Conservation (phyloP, 2,888 invertebrate species). For the Phoenoteleia sp. region DNA sequence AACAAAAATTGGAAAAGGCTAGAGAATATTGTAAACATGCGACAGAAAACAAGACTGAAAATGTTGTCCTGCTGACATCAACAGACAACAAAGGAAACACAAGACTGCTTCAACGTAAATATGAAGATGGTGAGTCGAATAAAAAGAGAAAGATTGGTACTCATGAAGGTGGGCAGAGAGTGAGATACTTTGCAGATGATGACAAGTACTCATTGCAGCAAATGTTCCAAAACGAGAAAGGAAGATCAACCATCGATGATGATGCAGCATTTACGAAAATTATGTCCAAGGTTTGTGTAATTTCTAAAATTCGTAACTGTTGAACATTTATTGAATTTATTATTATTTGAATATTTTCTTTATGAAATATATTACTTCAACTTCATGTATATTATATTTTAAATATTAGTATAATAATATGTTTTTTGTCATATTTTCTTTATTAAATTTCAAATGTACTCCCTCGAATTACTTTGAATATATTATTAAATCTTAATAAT, state of each 20-base stretch:
- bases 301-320: background rate
- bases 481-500: too few relatives aligned
- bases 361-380: too few relatives aligned
- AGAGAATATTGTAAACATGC: conserved; percentile 86
- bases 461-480: too few relatives aligned
- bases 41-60: conserved; percentile 55
- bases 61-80: conserved; percentile 89
- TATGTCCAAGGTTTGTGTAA: conserved; percentile 87
- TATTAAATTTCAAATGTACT: too few relatives aligned
- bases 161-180: conserved; percentile 90
- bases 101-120: conserved; percentile 88
- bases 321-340: background rate
- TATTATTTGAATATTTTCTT: background rate
- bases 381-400: too few relatives aligned
- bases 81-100: conserved; percentile 89
- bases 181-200: conserved; percentile 96
- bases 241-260: conserved; percentile 92
- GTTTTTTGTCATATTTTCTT: too few relatives aligned
- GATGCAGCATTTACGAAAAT: conserved; percentile 93
- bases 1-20: conserved; percentile 91
- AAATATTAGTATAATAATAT: too few relatives aligned
- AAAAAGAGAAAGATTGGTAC: conserved; percentile 90
- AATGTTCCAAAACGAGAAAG: conserved; percentile 95
- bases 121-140: conserved; percentile 77
- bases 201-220: conserved; percentile 94